phyloP scores from a whole-genome alignment of 92 coral and sea anemone species.

The Zoanthus sansibaricus region DNA sequence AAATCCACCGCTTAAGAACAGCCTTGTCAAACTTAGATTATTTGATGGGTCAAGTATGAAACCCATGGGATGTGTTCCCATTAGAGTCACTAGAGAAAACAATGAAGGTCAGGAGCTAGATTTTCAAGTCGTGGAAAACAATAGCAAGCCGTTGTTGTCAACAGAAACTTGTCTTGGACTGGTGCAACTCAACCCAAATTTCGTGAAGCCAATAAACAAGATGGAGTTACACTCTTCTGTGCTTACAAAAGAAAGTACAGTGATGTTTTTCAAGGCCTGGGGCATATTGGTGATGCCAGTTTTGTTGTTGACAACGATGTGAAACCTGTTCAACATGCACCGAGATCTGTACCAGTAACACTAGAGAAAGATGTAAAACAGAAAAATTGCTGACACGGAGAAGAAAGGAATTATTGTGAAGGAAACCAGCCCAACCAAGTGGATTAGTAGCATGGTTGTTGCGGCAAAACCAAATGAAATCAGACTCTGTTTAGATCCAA shows the following conservation, averaged over 20 bases:
- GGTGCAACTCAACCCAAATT: constrained; percentile 6
- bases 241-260: no score
- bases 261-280: no score
- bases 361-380: constrained; percentile 27
- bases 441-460: no score
- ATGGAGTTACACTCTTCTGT: neutral
- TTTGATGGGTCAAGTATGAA: no score
- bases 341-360: constrained; percentile 20
- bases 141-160: constrained; percentile 56
- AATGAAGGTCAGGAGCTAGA: neutral
- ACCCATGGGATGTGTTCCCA: no score
- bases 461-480: constrained; percentile 47
- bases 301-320: neutral
- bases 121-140: neutral
- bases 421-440: no score
- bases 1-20: no score
- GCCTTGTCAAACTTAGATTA: no score
- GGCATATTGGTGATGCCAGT: no score
- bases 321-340: constrained; percentile 57
- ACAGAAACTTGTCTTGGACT: constrained; percentile 63
- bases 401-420: constrained; percentile 34
- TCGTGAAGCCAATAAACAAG: neutral
- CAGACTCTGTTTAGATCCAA: neutral
- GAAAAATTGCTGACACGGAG: constrained; percentile 61
- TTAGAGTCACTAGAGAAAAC: no score